These are phyloP conservation scores for Sitobion miscanthi DNA, from an alignment of 1,140 invertebrate species.

Conservation along the genomic window DNA sequence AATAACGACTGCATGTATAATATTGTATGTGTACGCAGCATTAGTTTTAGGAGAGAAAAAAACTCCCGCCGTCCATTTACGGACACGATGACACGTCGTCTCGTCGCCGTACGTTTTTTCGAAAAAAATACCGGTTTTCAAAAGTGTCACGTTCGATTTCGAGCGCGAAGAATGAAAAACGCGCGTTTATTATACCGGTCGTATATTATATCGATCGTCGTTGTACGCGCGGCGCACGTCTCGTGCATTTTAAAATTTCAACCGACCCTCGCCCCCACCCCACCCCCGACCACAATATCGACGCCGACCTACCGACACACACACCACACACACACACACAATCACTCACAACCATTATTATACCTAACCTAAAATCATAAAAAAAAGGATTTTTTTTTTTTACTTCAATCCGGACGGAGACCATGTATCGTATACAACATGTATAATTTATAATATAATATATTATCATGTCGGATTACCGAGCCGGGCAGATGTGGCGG, in stretches of 20 bases:
- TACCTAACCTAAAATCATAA: conserved; percentile 21
- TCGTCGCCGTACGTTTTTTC: conserved; percentile 24
- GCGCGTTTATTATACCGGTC: background rate
- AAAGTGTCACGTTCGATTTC: conserved; percentile 46
- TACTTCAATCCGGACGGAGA: background rate
- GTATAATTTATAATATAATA: conserved; percentile 29
- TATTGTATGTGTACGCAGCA: background rate
- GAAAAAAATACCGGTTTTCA: conserved; percentile 38
- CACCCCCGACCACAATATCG: background rate
- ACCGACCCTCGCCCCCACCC: background rate
- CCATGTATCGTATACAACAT: background rate
- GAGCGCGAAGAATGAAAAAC: background rate
- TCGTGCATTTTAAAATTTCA: conserved; percentile 39
- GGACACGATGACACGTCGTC: conserved; percentile 41
- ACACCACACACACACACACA: background rate
- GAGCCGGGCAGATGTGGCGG: background rate
- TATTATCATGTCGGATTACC: conserved; percentile 12
- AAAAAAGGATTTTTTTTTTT: conserved; percentile 34
- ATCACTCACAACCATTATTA: background rate
- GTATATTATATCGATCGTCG: conserved; percentile 6
- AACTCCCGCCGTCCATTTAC: background rate
- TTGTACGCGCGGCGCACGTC: background rate
- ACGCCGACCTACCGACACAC: background rate
- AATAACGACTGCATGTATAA: background rate
- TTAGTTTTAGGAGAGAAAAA: background rate